Percentiles rank a stretch among this genome's conserved stretches.
These are phyloP conservation scores for Arnoldichthys spilopterus DNA, from an alignment of 2,797 vertebrate species.

Conservation along the genomic window DNA sequence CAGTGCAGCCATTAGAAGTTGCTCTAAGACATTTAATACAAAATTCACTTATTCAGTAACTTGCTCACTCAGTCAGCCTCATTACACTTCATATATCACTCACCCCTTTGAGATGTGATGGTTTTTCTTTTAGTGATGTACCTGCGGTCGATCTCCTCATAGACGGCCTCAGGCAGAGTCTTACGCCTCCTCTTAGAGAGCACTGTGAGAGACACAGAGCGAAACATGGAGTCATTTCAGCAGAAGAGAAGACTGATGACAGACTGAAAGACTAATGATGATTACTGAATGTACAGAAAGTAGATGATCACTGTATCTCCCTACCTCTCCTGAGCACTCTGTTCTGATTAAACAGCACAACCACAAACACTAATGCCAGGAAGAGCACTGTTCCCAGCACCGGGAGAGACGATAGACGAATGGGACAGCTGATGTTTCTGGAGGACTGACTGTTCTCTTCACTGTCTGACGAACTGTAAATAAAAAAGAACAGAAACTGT, in stretches of 20 bases:
- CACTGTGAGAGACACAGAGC: background rate
- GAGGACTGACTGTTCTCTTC: background rate
- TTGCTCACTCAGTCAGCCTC: too few species aligned
- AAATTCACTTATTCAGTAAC: too few species aligned
- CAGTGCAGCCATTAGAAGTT: too few species aligned
- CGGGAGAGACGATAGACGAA: background rate
- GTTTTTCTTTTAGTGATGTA: too few species aligned
- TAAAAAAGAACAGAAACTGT: background rate
- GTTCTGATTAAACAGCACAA: background rate
- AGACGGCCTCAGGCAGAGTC: too few species aligned
- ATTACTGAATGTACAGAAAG: background rate
- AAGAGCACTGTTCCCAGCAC: background rate
- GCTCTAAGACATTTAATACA: too few species aligned
- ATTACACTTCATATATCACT: too few species aligned
- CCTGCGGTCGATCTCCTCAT: too few species aligned
- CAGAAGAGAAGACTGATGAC: slow-evolving; percentile 11
- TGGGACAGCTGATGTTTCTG: background rate
- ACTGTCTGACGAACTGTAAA: background rate
- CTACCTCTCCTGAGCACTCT: background rate
- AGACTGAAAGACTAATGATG: slow-evolving; percentile 19
- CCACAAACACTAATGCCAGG: background rate
- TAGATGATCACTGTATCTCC: background rate
- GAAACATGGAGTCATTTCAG: slow-evolving; percentile 35
- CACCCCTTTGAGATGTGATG: too few species aligned
- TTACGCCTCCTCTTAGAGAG: too few species aligned